phyloP scores from a whole-genome alignment of 30 jellyfish, hydroid and myxozoan species.

The Calvadosia cruxmelitensis region DNA sequence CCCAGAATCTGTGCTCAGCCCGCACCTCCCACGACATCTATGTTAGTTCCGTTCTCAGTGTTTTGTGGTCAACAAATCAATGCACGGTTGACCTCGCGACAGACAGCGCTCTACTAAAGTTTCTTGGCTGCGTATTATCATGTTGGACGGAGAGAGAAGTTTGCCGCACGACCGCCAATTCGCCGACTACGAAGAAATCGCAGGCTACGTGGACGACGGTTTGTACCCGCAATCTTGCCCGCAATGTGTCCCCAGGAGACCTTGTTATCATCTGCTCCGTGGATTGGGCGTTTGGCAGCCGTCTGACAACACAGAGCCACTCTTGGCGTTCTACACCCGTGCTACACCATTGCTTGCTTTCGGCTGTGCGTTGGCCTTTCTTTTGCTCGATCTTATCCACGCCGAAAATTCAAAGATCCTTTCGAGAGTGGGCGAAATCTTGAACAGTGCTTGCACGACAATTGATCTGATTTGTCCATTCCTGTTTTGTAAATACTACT shows the following conservation, averaged over 20 bases:
- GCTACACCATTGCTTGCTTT: constrained; percentile 1
- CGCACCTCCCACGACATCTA: too few relatives aligned
- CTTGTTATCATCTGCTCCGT: constrained; percentile 42
- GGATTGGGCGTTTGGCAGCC: constrained; percentile 75
- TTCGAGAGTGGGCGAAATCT: constrained; percentile 35
- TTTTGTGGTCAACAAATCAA: too few relatives aligned
- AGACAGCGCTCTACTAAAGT: too few relatives aligned
- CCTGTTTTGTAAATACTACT: constrained; percentile 34
- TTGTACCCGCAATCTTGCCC: too few relatives aligned
- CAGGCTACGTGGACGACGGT: too few relatives aligned
- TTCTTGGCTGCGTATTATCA: too few relatives aligned
- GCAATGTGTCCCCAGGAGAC: constrained; percentile 36
- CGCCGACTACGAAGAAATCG: too few relatives aligned
- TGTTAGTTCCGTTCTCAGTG: too few relatives aligned
- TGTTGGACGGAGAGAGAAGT: too few relatives aligned
- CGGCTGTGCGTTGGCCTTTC: constrained; percentile 2
- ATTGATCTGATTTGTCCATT: constrained; percentile 49
- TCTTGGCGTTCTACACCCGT: constrained; percentile 16
- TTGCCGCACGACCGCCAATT: too few relatives aligned
- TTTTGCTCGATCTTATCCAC: constrained; percentile 17
- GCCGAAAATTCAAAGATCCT: constrained; percentile 5
- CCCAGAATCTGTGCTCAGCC: too few relatives aligned
- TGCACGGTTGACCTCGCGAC: too few relatives aligned
- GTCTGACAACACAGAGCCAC: constrained; percentile 9
- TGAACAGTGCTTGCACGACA: constrained; percentile 45